Conservation (phyloP, 2,888 invertebrate genomes). For the Perdita meconis region DNA sequence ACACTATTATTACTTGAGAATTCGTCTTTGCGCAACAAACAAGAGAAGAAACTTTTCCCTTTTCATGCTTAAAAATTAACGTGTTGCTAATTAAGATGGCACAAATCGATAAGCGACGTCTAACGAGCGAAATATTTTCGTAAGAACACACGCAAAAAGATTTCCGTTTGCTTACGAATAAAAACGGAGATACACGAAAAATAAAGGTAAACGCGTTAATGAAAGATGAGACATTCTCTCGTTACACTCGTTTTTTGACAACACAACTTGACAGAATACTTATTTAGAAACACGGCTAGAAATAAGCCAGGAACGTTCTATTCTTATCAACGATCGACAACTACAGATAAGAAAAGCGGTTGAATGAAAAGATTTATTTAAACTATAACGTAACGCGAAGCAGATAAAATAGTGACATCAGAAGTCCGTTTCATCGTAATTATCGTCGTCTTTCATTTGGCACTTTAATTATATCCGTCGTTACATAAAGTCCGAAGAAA, state of each 20-base stretch:
- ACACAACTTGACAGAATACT: no score
- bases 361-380: neutral
- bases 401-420: neutral
- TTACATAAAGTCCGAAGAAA: constrained; percentile 23
- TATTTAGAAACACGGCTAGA: no score
- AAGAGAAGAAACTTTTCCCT: neutral
- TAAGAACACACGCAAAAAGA: neutral
- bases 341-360: neutral
- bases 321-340: neutral
- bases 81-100: constrained; percentile 7
- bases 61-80: constrained; percentile 23
- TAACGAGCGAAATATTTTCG: neutral
- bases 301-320: no score
- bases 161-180: neutral
- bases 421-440: neutral
- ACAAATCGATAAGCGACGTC: constrained; percentile 1
- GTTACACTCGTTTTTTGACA: no score
- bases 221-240: no score
- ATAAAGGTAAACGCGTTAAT: no score
- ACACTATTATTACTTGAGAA: neutral
- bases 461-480: constrained; percentile 2
- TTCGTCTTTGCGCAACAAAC: neutral
- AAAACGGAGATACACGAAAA: no score
- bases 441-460: constrained; percentile 7
- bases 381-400: constrained; percentile 1